Percentiles rank a stretch among this genome's conserved stretches.
Evolutionary conservation across 1,140 invertebrate genomes (phyloP).

Genomic region (Gonioctena quinquepunctata): DNA sequence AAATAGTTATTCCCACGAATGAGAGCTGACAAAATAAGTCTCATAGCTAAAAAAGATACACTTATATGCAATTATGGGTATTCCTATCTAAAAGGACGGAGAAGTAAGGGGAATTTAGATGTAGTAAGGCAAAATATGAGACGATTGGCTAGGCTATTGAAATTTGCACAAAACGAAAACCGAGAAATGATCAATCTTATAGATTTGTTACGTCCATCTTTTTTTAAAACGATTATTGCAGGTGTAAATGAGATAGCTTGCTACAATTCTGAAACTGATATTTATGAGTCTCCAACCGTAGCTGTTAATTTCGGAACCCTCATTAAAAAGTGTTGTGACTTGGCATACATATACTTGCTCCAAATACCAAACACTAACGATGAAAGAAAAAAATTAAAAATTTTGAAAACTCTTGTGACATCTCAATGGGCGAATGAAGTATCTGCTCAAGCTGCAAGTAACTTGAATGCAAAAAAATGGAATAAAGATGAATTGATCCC

Average conservation of each 20-base stretch:
- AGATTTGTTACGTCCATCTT: neutral
- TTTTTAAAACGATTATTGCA: neutral
- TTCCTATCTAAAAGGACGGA: conserved; percentile 14
- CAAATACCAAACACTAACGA: neutral
- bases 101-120: conserved; percentile 1
- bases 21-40: conserved; percentile 11
- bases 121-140: conserved; percentile 10
- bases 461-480: conserved; percentile 37
- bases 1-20: conserved; percentile 10
- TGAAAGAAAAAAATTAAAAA: conserved; percentile 18
- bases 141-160: conserved; percentile 1
- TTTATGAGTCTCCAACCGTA: neutral
- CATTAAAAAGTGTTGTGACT: neutral
- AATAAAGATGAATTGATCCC: conserved; percentile 39
- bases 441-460: conserved; percentile 37
- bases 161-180: neutral
- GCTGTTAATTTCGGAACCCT: neutral
- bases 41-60: conserved; percentile 15
- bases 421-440: conserved; percentile 49
- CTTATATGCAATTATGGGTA: conserved; percentile 18
- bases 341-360: neutral
- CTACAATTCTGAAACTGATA: neutral
- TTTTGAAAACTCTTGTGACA: conserved; percentile 43
- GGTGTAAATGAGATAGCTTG: neutral
- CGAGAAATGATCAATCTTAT: neutral